Conservation (phyloP, 2,113 vertebrate genomes). For the Brachyhypopomus occidentalis region DNA sequence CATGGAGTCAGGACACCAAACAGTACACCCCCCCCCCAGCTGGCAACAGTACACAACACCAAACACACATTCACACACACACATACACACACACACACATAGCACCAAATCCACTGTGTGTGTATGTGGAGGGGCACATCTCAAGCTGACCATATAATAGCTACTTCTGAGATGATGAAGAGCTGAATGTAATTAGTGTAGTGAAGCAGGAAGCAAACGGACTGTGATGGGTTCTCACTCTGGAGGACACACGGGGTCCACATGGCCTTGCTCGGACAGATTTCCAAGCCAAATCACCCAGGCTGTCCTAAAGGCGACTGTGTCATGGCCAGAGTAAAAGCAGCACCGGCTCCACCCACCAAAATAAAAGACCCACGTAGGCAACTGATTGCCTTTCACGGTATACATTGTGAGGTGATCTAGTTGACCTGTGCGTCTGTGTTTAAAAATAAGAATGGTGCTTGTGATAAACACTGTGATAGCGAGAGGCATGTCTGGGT, state of each 20-base stretch:
- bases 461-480: slow-evolving; percentile 54
- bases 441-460: slow-evolving; percentile 19
- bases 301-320: background rate
- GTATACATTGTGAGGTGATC: background rate
- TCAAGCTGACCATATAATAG: slow-evolving; percentile 16
- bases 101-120: too few species aligned
- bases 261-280: background rate
- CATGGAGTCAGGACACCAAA: slow-evolving; percentile 44
- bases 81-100: background rate
- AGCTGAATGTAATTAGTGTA: background rate
- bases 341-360: slow-evolving; percentile 6
- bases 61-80: slow-evolving; percentile 6
- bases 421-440: slow-evolving; percentile 43
- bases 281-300: slow-evolving; percentile 40
- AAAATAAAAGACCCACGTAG: slow-evolving; percentile 16
- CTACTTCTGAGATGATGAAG: background rate
- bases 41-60: slow-evolving; percentile 14
- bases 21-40: slow-evolving; percentile 38
- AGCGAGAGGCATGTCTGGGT: slow-evolving; percentile 39
- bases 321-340: slow-evolving; percentile 38
- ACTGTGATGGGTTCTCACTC: background rate
- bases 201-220: background rate
- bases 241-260: background rate
- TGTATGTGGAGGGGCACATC: too few species aligned
- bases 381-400: background rate